Percentiles rank a stretch among this genome's conserved stretches.
These are phyloP conservation scores for Zaprionus obscuricornis DNA, from an alignment of 2,888 invertebrate genomes.

Conservation along the genomic window DNA sequence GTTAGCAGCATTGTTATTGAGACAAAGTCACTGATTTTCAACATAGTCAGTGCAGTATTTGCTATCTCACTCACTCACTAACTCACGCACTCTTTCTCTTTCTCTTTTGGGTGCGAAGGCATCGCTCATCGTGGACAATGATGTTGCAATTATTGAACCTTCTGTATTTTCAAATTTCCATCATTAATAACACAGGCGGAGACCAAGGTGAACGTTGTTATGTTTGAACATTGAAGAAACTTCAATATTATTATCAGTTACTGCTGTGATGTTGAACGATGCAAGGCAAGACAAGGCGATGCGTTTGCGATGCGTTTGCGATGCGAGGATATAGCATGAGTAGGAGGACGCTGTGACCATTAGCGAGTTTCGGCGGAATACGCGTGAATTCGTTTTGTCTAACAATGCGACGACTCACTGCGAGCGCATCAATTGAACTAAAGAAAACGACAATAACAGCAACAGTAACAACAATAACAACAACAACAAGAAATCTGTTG, in stretches of 20 bases:
- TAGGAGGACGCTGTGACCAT: conserved; percentile 75
- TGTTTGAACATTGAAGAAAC: too few relatives aligned
- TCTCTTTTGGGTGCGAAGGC: conserved; percentile 26
- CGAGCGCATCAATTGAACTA: conserved; percentile 78
- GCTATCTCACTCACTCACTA: not conserved
- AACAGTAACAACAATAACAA: conserved; percentile 14
- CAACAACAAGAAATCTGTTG: conserved; percentile 40
- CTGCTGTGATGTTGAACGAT: too few relatives aligned
- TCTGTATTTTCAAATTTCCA: conserved; percentile 83
- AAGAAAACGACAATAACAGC: too few relatives aligned
- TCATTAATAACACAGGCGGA: conserved; percentile 84
- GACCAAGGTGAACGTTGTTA: conserved; percentile 81
- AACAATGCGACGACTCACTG: conserved; percentile 75
- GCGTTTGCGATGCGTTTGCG: too few relatives aligned
- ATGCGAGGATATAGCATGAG: conserved; percentile 9
- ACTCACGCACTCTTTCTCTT: not conserved
- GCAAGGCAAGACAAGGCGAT: not conserved
- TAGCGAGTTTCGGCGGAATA: conserved; percentile 82
- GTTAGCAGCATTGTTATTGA: conserved; percentile 61
- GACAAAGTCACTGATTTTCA: conserved; percentile 67
- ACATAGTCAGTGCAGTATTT: conserved; percentile 22
- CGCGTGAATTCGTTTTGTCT: conserved; percentile 81
- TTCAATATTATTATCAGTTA: too few relatives aligned
- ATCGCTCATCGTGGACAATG: conserved; percentile 78
- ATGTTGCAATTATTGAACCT: conserved; percentile 83